Percentiles rank a stretch among this genome's conserved stretches.
These are phyloP conservation scores for Dastarcus helophoroides DNA, from an alignment of 2,888 invertebrate genomes.

Conservation along the genomic window DNA sequence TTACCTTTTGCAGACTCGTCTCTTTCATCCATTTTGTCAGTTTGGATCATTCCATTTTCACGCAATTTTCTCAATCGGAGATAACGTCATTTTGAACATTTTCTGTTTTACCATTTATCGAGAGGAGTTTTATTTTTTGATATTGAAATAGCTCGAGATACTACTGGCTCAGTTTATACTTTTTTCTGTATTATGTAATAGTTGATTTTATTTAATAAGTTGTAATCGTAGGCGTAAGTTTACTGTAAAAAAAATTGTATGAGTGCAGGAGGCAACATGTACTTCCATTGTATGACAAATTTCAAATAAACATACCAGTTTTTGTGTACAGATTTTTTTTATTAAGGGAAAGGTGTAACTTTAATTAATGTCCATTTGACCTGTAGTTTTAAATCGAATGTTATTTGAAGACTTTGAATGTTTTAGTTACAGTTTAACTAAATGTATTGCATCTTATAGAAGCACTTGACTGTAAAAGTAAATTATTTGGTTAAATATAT, in stretches of 20 bases:
- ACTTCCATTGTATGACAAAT: slow-evolving; percentile 27
- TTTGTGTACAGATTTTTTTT: slow-evolving; percentile 23
- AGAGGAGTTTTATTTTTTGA: slow-evolving; percentile 19
- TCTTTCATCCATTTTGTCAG: slow-evolving; percentile 13
- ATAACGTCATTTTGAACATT: slow-evolving; percentile 8
- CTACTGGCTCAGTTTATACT: neutral
- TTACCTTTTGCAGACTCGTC: slow-evolving; percentile 15
- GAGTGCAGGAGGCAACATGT: slow-evolving; percentile 27
- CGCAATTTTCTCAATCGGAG: slow-evolving; percentile 3
- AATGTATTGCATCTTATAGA: too few relatives aligned
- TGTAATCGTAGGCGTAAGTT: slow-evolving; percentile 26
- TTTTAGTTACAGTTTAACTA: too few relatives aligned
- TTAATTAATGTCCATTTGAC: too few relatives aligned
- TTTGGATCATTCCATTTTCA: slow-evolving; percentile 6
- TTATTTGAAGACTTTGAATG: too few relatives aligned
- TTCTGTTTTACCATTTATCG: slow-evolving; percentile 9
- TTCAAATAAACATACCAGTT: slow-evolving; percentile 26
- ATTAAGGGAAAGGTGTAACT: too few relatives aligned
- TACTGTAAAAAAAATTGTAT: slow-evolving; percentile 26
- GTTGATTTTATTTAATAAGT: slow-evolving; percentile 23
- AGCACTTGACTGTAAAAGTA: too few relatives aligned
- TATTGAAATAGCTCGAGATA: slow-evolving; percentile 11
- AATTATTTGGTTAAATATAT: too few relatives aligned
- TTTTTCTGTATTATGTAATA: slow-evolving; percentile 25
- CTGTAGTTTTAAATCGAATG: too few relatives aligned